These are phyloP conservation scores for Sternotherus odoratus DNA, from an alignment of 2,797 vertebrate species.

Conservation along the genomic window DNA sequence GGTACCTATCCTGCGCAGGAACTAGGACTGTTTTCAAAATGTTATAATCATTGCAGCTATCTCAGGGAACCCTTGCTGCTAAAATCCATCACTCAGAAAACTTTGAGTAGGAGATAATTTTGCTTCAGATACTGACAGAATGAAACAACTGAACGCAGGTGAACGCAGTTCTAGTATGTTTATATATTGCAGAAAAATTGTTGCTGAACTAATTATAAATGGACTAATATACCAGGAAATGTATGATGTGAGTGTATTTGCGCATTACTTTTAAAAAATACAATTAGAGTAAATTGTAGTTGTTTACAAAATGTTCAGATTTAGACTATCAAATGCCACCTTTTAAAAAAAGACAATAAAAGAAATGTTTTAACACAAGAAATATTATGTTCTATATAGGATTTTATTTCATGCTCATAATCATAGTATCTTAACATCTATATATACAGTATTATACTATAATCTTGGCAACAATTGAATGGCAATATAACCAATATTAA, in stretches of 20 bases:
- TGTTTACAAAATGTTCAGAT: constrained; percentile 47
- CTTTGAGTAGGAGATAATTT: constrained; percentile 5
- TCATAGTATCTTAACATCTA: background rate
- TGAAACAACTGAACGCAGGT: background rate
- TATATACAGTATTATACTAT: background rate
- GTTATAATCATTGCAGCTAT: constrained; percentile 9
- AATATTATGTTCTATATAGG: background rate
- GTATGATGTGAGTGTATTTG: background rate
- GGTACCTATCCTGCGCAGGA: background rate
- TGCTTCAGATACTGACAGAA: constrained; percentile 13
- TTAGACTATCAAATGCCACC: background rate
- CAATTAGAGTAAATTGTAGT: constrained; percentile 25
- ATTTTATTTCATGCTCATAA: background rate
- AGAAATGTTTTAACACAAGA: background rate
- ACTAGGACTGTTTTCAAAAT: background rate
- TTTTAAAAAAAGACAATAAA: background rate
- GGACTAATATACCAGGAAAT: constrained; percentile 1
- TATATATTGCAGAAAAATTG: background rate
- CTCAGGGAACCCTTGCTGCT: constrained; percentile 47
- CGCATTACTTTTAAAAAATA: constrained; percentile 20
- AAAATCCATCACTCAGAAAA: background rate
- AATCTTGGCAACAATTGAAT: background rate
- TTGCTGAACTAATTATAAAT: constrained; percentile 25
- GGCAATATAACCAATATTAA: background rate
- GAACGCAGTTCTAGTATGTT: background rate